These are phyloP conservation scores for Dicrostonyx torquatus DNA, from an alignment of 2,797 vertebrate species.

Conservation along the genomic window DNA sequence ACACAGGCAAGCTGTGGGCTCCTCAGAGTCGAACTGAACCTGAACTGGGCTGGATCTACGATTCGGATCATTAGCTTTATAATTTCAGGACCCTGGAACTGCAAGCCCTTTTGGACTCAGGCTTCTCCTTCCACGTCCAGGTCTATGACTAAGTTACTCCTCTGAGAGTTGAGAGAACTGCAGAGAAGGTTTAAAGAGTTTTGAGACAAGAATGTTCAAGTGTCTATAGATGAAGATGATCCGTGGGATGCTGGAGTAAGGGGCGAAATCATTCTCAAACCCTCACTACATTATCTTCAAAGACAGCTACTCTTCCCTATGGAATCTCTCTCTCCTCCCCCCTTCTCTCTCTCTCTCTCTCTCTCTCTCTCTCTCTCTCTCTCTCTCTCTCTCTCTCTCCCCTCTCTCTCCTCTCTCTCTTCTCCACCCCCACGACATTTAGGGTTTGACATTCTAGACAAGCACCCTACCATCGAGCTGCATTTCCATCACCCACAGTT, in stretches of 20 bases:
- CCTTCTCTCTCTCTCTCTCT: neutral
- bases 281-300: conserved; percentile 51
- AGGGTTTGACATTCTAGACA: neutral
- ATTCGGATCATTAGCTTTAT: conserved; percentile 68
- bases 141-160: neutral
- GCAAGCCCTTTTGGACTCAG: conserved; percentile 47
- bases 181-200: neutral
- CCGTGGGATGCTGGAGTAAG: neutral
- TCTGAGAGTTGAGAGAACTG: neutral
- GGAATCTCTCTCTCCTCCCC: neutral
- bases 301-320: neutral
- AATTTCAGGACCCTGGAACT: conserved; percentile 8
- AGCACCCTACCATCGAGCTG: neutral
- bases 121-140: conserved; percentile 11
- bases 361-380: no score
- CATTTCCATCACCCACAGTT: neutral
- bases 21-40: conserved; percentile 46
- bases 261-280: conserved; percentile 53
- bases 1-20: conserved; percentile 66
- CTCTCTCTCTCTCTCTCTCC: neutral
- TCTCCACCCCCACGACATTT: neutral
- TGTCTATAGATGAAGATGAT: neutral
- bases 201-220: conserved; percentile 49
- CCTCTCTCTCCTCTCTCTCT: no score
- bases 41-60: conserved; percentile 51